These are phyloP conservation scores for Drosophila sordidapex DNA, from an alignment of 2,888 invertebrate species.

Conservation along the genomic window DNA sequence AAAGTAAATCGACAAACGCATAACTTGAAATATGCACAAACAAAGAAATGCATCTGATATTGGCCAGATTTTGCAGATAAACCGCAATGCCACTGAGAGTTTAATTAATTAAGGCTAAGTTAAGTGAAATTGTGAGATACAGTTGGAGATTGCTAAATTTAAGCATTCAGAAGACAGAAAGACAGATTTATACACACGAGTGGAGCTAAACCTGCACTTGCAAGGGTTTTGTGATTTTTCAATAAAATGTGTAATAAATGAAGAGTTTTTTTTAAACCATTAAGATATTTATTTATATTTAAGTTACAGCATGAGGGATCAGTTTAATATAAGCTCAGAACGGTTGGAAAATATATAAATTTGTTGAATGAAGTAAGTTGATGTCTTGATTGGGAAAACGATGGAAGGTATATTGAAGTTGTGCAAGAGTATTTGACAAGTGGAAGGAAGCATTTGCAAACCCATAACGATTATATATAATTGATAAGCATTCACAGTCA, in stretches of 20 bases:
- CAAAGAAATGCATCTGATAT: not conserved
- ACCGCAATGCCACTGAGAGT: conserved; percentile 47
- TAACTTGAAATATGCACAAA: not conserved
- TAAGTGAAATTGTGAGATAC: not conserved
- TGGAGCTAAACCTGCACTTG: no score
- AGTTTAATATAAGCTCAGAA: not conserved
- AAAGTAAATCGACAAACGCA: conserved; percentile 38
- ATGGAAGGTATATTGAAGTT: not conserved
- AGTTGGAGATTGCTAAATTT: conserved; percentile 8
- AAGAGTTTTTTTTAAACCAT: not conserved
- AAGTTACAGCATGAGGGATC: not conserved
- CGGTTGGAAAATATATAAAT: not conserved
- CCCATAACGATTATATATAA: not conserved
- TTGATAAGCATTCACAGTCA: not conserved
- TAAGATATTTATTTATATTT: not conserved
- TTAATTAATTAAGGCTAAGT: conserved; percentile 51
- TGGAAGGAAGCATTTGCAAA: not conserved
- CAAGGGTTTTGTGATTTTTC: not conserved
- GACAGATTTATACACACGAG: not conserved
- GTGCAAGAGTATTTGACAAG: not conserved
- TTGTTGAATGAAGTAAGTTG: not conserved
- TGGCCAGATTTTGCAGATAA: conserved; percentile 51
- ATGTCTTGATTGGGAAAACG: not conserved
- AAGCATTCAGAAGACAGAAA: conserved; percentile 21
- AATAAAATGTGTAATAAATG: not conserved